Evolutionary conservation across 1,140 invertebrate species (phyloP).

Genomic region (Sycophila sp.): DNA sequence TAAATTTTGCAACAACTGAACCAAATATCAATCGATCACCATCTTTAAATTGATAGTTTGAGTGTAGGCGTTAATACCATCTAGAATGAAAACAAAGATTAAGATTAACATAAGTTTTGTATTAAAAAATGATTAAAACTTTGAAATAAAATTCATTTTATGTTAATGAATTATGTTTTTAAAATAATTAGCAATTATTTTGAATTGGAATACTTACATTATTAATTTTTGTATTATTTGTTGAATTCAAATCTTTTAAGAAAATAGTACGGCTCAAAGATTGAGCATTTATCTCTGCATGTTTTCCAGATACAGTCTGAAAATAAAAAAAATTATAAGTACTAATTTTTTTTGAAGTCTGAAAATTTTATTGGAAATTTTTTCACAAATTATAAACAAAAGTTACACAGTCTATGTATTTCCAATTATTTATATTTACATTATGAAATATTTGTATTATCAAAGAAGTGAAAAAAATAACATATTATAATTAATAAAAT

Average conservation of each 20-base stretch:
- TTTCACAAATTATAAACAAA: no score
- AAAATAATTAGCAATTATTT: background rate
- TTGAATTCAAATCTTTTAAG: conserved; percentile 55
- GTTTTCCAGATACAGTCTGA: conserved; percentile 57
- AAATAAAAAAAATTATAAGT: no score
- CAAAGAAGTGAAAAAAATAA: no score
- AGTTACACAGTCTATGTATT: no score
- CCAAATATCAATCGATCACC: conserved; percentile 51
- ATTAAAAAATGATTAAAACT: no score
- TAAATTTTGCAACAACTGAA: conserved; percentile 38
- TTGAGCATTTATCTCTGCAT: conserved; percentile 58
- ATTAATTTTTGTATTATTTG: conserved; percentile 57
- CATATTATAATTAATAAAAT: no score
- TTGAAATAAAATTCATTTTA: no score
- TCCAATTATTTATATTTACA: no score
- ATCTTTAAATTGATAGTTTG: conserved; percentile 52
- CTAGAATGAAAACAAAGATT: conserved; percentile 41
- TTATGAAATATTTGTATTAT: no score
- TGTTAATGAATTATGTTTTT: background rate
- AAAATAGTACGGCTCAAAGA: conserved; percentile 43
- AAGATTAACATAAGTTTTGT: background rate
- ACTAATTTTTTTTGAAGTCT: no score
- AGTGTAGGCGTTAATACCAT: conserved; percentile 40
- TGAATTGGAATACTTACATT: conserved; percentile 47
- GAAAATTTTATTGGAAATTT: no score